Percentiles rank a stretch among this genome's conserved stretches.
Conservation (phyloP, 37 sponge, comb jelly and placozoan species). For the Halichondria panicea region DNA sequence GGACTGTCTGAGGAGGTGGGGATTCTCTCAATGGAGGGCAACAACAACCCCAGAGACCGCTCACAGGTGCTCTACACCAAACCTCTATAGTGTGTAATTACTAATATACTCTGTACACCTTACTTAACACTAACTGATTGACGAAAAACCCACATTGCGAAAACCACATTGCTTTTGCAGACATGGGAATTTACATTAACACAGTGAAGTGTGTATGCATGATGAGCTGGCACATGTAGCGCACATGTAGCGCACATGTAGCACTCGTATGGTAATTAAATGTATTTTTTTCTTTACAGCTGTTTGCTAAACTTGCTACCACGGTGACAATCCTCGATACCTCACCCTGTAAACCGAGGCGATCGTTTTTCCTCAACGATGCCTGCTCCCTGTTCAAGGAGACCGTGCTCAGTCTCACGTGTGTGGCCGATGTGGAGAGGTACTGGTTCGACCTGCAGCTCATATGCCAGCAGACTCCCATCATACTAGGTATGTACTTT, state of each 20-base stretch:
- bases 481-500: constrained; percentile 28
- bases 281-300: constrained; percentile 10
- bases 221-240: background rate
- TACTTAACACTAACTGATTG: too few species aligned
- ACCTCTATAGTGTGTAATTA: too few species aligned
- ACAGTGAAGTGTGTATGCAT: background rate
- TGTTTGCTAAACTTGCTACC: background rate
- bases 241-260: background rate
- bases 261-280: background rate
- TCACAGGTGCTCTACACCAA: too few species aligned
- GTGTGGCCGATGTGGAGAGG: constrained; percentile 23
- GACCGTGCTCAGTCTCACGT: constrained; percentile 2
- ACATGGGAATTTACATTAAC: too few species aligned
- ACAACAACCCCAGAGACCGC: too few species aligned
- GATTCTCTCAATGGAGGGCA: too few species aligned
- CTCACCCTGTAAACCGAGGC: constrained; percentile 13
- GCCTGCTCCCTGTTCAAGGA: constrained; percentile 28
- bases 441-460: constrained; percentile 67
- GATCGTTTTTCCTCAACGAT: constrained; percentile 59
- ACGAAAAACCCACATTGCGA: background rate
- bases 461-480: constrained; percentile 51
- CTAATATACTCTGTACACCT: too few species aligned
- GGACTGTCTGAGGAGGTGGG: too few species aligned
- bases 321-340: constrained; percentile 61
- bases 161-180: background rate